phyloP scores from a whole-genome alignment of 2,797 vertebrate species.

The Caiman crocodilus region DNA sequence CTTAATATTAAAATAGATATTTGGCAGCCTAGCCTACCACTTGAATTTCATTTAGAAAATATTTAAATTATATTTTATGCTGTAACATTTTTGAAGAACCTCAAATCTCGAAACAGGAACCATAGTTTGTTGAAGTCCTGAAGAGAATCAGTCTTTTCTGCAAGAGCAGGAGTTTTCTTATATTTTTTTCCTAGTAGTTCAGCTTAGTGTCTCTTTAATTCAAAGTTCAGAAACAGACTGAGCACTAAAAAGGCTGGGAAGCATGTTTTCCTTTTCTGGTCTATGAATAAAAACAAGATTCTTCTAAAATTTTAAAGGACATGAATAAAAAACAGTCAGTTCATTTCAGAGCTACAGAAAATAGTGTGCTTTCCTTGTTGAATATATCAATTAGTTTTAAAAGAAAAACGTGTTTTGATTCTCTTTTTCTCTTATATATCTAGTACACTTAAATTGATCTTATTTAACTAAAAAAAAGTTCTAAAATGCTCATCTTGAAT shows the following conservation, averaged over 20 bases:
- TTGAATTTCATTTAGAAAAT: neutral
- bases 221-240: neutral
- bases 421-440: neutral
- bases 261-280: neutral
- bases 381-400: neutral
- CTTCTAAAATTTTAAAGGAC: neutral
- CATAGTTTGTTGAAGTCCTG: neutral
- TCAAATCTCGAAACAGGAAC: neutral
- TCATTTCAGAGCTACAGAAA: neutral
- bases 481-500: neutral
- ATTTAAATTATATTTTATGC: neutral
- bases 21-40: neutral
- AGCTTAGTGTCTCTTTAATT: neutral
- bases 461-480: neutral
- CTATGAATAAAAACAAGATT: too few species aligned
- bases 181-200: neutral
- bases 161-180: neutral
- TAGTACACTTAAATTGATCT: neutral
- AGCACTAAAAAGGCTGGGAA: neutral
- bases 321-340: neutral
- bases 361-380: neutral
- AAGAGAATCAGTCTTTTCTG: neutral
- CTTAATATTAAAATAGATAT: neutral
- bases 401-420: neutral
- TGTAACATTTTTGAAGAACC: neutral